These are phyloP conservation scores for Rhorus exstirpatorius DNA, from an alignment of 2,888 invertebrate species.

Conservation along the genomic window DNA sequence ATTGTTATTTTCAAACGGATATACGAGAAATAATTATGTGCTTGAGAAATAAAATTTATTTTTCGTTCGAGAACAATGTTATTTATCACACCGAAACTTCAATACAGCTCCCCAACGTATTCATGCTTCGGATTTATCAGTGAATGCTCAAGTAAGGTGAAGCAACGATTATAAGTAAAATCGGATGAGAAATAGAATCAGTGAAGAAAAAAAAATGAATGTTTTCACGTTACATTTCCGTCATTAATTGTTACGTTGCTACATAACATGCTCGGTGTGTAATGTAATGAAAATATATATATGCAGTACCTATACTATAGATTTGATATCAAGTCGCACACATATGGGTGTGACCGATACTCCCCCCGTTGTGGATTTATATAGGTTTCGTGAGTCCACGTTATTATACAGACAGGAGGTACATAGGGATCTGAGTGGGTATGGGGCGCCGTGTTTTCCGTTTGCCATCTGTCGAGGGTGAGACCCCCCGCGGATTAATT, in stretches of 20 bases:
- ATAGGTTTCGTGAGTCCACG: slow-evolving; percentile 50
- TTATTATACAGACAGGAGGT: slow-evolving; percentile 24
- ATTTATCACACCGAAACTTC: too few species aligned
- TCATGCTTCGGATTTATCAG: not conserved
- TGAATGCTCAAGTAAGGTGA: too few species aligned
- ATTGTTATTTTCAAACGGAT: too few species aligned
- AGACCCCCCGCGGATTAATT: slow-evolving; percentile 81
- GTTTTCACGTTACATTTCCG: not conserved
- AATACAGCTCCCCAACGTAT: too few species aligned
- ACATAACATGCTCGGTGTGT: not conserved
- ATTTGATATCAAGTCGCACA: too few species aligned
- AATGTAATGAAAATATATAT: slow-evolving; percentile 1
- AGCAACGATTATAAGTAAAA: too few species aligned
- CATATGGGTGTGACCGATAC: slow-evolving; percentile 48
- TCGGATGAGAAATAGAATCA: too few species aligned
- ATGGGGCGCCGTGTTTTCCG: slow-evolving; percentile 77
- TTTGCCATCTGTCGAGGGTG: slow-evolving; percentile 82
- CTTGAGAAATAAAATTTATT: too few species aligned
- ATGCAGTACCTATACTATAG: not conserved
- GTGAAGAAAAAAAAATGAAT: too few species aligned
- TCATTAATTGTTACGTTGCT: slow-evolving; percentile 1
- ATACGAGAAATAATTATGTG: too few species aligned
- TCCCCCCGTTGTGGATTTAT: slow-evolving; percentile 51
- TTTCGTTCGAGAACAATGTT: too few species aligned
- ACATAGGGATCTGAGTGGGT: slow-evolving; percentile 63